phyloP scores from a whole-genome alignment of 1,140 invertebrate species.

The Trachelipus rathkii region DNA sequence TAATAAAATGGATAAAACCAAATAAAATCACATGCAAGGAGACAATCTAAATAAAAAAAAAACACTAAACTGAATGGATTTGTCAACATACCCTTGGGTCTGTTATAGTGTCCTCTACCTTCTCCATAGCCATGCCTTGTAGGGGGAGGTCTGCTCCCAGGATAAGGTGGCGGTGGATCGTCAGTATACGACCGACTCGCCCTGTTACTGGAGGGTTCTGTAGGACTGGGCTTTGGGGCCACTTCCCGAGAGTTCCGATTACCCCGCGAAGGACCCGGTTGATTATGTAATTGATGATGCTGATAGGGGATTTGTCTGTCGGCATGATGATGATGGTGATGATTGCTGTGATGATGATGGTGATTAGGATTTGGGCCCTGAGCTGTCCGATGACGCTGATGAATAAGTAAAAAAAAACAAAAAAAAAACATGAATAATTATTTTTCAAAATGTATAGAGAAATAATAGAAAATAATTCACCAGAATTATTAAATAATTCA shows the following conservation, averaged over 20 bases:
- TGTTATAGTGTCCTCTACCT: conserved; percentile 64
- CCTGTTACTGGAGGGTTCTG: conserved; percentile 42
- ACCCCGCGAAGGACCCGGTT: conserved; percentile 26
- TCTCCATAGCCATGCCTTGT: conserved; percentile 64
- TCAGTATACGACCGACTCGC: conserved; percentile 40
- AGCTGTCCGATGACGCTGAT: conserved; percentile 34
- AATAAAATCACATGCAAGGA: no score
- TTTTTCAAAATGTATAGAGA: background rate
- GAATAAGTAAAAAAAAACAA: conserved; percentile 35
- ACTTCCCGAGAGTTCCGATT: conserved; percentile 35
- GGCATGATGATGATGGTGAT: conserved; percentile 24
- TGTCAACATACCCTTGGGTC: conserved; percentile 46
- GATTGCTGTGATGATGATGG: conserved; percentile 21
- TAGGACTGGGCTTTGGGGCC: conserved; percentile 47
- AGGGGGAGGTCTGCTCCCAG: conserved; percentile 46
- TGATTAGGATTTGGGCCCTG: conserved; percentile 25
- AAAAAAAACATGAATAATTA: background rate
- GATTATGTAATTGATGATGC: conserved; percentile 1
- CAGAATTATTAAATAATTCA: background rate
- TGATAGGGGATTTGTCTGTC: background rate
- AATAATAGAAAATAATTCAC: background rate
- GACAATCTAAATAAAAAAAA: no score
- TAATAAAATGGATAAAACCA: no score
- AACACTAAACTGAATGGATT: no score
- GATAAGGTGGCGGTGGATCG: conserved; percentile 45